A percentile compares a stretch with the other conserved stretches of the same genome.
Evolutionary conservation across 2,888 invertebrate genomes (phyloP).

Genomic region (Tetragnatha montana): DNA sequence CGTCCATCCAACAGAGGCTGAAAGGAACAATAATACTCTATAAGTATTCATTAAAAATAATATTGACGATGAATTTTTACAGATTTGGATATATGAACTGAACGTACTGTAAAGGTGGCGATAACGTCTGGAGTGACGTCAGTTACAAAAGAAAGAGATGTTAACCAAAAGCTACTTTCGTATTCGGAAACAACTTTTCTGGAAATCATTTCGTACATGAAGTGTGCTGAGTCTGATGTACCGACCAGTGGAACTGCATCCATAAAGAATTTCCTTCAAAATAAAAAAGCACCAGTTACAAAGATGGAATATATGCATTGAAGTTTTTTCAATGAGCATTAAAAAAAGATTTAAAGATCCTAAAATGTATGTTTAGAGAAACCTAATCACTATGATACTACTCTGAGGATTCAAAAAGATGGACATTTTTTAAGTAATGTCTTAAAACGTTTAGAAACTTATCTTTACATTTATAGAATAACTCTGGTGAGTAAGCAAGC

Average conservation of each 20-base stretch:
- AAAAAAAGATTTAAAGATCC: too few species aligned
- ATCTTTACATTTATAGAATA: too few species aligned
- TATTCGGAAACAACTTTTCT: constrained; percentile 44
- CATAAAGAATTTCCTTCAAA: constrained; percentile 70
- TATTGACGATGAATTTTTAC: not conserved
- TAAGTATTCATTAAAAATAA: not conserved
- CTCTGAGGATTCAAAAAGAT: too few species aligned
- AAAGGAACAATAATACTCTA: not conserved
- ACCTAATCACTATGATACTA: too few species aligned
- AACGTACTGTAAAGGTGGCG: constrained; percentile 55
- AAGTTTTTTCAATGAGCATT: too few species aligned
- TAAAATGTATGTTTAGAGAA: too few species aligned
- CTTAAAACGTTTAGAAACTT: too few species aligned
- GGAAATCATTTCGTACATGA: constrained; percentile 70
- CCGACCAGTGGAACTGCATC: constrained; percentile 72
- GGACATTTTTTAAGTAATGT: too few species aligned
- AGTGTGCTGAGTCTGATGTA: constrained; percentile 68
- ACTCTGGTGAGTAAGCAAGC: too few species aligned
- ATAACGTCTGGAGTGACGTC: constrained; percentile 66
- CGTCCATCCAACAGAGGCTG: constrained; percentile 65
- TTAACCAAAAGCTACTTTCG: constrained; percentile 65
- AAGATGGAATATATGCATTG: too few species aligned
- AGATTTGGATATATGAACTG: not conserved
- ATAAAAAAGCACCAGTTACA: not conserved
- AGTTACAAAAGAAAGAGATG: constrained; percentile 68